Conservation (phyloP, 2,888 invertebrate genomes). For the Volucella inflata region DNA sequence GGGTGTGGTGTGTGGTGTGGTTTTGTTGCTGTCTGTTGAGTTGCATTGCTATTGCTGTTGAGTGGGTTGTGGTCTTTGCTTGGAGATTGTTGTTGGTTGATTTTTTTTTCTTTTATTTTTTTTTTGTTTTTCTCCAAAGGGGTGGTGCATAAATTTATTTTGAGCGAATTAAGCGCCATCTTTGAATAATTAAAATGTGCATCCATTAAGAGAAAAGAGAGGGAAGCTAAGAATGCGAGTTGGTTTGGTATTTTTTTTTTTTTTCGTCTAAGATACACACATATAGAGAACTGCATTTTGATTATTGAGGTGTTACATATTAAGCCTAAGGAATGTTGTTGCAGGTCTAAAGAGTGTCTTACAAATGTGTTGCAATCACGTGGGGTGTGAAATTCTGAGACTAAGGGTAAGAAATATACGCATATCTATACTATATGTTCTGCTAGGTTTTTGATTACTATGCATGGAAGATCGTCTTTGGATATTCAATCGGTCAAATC, state of each 20-base stretch:
- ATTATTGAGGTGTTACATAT: conserved; percentile 2
- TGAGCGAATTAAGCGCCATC: conserved; percentile 73
- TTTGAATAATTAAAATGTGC: conserved; percentile 69
- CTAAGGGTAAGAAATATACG: no score
- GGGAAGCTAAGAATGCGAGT: conserved; percentile 1
- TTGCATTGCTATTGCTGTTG: conserved; percentile 14
- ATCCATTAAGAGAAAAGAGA: conserved; percentile 38
- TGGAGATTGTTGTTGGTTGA: conserved; percentile 10
- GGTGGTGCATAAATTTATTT: conserved; percentile 73
- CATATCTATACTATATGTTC: no score
- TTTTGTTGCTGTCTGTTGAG: conserved; percentile 11
- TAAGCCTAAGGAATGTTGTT: conserved; percentile 7
- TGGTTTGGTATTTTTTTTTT: neutral
- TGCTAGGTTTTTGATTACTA: no score
- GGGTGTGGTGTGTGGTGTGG: conserved; percentile 26
- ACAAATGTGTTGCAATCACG: no score
- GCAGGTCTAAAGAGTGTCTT: neutral
- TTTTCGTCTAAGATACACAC: neutral
- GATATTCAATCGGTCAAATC: no score
- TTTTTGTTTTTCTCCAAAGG: conserved; percentile 54
- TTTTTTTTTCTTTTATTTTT: conserved; percentile 19
- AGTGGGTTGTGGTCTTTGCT: conserved; percentile 67
- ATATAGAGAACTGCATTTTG: conserved; percentile 1
- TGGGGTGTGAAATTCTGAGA: no score
- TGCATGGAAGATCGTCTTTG: no score